phyloP scores from a whole-genome alignment of 37 sponge, comb jelly and placozoan genomes.

The Lycopodina hypogea region DNA sequence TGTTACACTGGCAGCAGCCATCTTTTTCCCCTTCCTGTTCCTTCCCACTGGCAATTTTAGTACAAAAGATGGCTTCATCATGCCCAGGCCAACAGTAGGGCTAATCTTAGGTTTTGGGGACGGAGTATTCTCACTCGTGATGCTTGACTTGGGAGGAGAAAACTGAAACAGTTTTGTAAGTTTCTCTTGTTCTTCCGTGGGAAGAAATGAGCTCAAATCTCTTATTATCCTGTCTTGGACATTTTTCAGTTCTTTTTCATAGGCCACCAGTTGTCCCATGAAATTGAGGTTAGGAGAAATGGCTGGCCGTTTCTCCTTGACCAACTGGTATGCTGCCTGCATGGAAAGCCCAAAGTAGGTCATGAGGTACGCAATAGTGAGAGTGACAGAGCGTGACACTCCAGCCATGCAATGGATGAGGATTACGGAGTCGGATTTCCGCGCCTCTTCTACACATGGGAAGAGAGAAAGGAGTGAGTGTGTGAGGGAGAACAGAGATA shows the following conservation, averaged over 20 bases:
- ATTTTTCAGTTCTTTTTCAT: conserved; percentile 54
- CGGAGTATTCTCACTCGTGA: conserved; percentile 1
- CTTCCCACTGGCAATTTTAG: not conserved
- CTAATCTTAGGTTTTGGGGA: not conserved
- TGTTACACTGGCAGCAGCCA: not conserved
- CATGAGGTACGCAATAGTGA: conserved; percentile 95
- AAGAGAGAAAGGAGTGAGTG: not conserved
- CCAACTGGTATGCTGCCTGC: conserved; percentile 85
- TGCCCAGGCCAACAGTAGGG: not conserved
- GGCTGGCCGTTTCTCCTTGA: conserved; percentile 78
- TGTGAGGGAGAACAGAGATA: not conserved
- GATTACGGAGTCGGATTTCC: conserved; percentile 39
- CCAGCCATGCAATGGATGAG: conserved; percentile 96
- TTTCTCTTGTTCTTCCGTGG: conserved; percentile 19
- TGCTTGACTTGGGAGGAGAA: not conserved
- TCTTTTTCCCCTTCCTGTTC: conserved; percentile 3
- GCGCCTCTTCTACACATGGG: conserved; percentile 60
- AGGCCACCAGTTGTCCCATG: conserved; percentile 97
- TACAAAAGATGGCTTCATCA: conserved; percentile 1
- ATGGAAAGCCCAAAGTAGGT: conserved; percentile 66
- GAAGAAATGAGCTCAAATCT: conserved; percentile 8
- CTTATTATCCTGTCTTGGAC: not conserved
- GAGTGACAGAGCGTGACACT: conserved; percentile 91
- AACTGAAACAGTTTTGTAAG: conserved; percentile 8
- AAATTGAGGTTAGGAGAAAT: conserved; percentile 97